Conservation (phyloP, 2,888 invertebrate species). For the Yponomeuta malinellus region DNA sequence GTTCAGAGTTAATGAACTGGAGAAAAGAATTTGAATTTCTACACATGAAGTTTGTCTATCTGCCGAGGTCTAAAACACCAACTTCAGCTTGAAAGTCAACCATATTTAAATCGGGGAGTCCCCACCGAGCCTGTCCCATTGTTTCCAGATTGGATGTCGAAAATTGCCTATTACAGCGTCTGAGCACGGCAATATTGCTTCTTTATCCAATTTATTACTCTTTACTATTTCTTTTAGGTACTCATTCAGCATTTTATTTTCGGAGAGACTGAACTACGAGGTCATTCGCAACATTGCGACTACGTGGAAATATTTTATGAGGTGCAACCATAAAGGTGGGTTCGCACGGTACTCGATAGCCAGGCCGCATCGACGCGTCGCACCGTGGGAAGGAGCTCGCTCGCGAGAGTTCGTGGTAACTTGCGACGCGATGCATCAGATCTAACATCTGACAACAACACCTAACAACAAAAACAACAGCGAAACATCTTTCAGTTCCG, state of each 20-base stretch:
- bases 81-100: slow-evolving; percentile 26
- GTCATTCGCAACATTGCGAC: neutral
- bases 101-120: slow-evolving; percentile 53
- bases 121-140: slow-evolving; percentile 34
- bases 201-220: slow-evolving; percentile 67
- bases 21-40: too few relatives aligned
- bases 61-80: too few relatives aligned
- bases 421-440: too few relatives aligned
- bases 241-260: slow-evolving; percentile 40
- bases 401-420: too few relatives aligned
- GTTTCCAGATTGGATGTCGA: slow-evolving; percentile 60
- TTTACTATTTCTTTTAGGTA: slow-evolving; percentile 51
- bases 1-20: too few relatives aligned
- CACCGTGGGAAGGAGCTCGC: too few relatives aligned
- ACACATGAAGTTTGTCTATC: too few relatives aligned
- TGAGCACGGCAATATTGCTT: slow-evolving; percentile 61
- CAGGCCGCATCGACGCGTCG: too few relatives aligned
- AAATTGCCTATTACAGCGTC: slow-evolving; percentile 68
- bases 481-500: too few relatives aligned
- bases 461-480: too few relatives aligned
- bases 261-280: neutral
- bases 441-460: too few relatives aligned
- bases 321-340: neutral
- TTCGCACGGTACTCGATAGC: too few relatives aligned
- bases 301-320: neutral